Base-by-base conservation (phyloP, 1,140 invertebrate species). In the Cydia splendana region DNA sequence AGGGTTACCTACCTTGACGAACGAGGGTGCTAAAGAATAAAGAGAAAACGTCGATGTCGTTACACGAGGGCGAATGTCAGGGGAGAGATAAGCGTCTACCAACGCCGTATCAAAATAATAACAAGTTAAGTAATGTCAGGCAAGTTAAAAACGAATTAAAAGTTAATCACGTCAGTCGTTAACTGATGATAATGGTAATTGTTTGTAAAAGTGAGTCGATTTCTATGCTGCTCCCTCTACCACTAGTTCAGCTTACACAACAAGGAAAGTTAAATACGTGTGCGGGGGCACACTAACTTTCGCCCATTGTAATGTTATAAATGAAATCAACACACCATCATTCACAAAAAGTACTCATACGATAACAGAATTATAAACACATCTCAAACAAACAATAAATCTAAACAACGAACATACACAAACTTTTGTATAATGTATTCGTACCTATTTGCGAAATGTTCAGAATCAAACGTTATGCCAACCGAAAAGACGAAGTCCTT, bases 181-280 rank as follows among this genome's bases (percentile, higher is more conserved):
- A 78, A 71, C 38, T 82, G 78, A 83, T 82, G 76, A 80, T 81
- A 87, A 85, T 83, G 79, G 76, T 84, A 84, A 82, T 77, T 82
- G 83, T 89, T 77, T 82, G 81, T 89, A 91, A 88, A 87, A 87
- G 84, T 87, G 80, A 85, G 80, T 88, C 86, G 89, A 92, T 92
- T 92, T 92, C 89, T 91, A 92, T 83, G 82, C 88, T 82, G 84
- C 90, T 92, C 89, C 87, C 88, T 89, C 90, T 89, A 89, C 88
- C 84, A 85, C 84, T 85, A 80, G 88, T 85, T 88, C 82, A 87
- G 85, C 91, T 93, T 93, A 93, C 90, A 93, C 91, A 93, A 93
- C 91, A 90, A 93, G 91, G 91, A 93, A 93, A 93, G 91, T 92
- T 92, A 92, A 85, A 88, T 82, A 87, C 88, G 89, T 84, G 88